Evolutionary conservation across 2,797 vertebrate genomes (phyloP).

Genomic region (Melopsittacus undulatus): DNA sequence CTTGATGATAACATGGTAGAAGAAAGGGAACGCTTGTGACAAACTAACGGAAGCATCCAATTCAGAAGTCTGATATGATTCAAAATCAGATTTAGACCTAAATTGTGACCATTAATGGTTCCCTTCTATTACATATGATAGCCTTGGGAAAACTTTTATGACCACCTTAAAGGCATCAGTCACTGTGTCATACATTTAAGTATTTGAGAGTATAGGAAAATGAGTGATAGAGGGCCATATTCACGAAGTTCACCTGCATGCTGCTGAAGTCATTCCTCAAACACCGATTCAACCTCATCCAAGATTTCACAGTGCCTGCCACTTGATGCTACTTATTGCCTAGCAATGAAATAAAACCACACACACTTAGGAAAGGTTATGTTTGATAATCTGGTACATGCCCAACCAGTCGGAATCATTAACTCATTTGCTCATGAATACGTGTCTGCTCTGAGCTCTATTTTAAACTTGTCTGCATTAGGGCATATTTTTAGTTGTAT

Average conservation of each 20-base stretch:
- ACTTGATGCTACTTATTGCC: neutral
- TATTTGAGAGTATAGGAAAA: neutral
- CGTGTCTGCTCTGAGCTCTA: slow-evolving; percentile 42
- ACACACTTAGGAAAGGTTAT: slow-evolving; percentile 19
- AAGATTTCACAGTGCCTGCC: neutral
- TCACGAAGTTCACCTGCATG: neutral
- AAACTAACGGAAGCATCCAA: neutral
- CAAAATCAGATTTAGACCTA: neutral
- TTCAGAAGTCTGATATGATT: neutral
- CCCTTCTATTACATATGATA: neutral
- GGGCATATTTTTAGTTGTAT: slow-evolving; percentile 52
- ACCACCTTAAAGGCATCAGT: neutral
- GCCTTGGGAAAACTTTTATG: neutral
- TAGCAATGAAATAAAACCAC: neutral
- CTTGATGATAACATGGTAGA: neutral
- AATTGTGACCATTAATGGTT: neutral
- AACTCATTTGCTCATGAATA: slow-evolving; percentile 50
- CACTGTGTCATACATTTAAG: neutral
- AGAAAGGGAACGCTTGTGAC: neutral
- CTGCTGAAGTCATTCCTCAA: neutral
- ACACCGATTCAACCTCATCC: neutral
- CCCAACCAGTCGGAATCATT: slow-evolving; percentile 41
- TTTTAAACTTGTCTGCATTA: slow-evolving; percentile 44
- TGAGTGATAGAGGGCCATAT: neutral
- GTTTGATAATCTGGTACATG: neutral